Base-by-base conservation (phyloP, 2,888 invertebrate genomes). In the Monochamus alternatus region DNA sequence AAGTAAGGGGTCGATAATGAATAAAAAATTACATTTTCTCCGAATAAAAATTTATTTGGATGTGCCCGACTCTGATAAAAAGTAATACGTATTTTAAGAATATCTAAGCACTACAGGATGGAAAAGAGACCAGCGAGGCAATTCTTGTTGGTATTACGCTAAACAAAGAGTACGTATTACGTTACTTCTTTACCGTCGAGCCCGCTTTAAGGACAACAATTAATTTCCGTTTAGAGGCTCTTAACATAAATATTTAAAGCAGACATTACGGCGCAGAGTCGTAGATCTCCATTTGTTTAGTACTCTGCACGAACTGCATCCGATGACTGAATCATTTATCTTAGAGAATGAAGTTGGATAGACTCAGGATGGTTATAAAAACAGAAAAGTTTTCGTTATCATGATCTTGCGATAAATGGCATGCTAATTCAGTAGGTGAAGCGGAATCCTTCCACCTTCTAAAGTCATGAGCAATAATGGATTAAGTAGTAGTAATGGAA, bases 201-300 rank as follows among this genome's bases (percentile, higher is more conserved):
- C 51, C 10, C 47, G 9, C 12, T 9, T 47, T 55, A 55, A 55
- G 55, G 55, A 55, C 55, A 31, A 44, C 64, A 51, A 47, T 64
- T 22, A 64, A 64, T 64, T 64, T 47, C 64, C 47, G 47, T 47
- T 64, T 64, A 64, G 30, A 44, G 31, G 47, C 64, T 64, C 30
- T 64, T 64, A 47, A 64, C 64, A 22, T 64, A 12, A 64, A 64
- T 64, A 64, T 47, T 64, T 64, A 64, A 64, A 51, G 14, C 44
- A 51, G 31, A n/a, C 44, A 64, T 47, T 51, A 14, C 5, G 22
- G 47, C 14, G 44, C 44, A 7, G 9, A 44, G 4, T 3, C 63
- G 44, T 64, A 64, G 10, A 47, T 64, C 47, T 47, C 47, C 64
- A 31, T 64, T 64, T 43, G 31, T 43, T 43, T n/a, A 14, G 7